phyloP scores from a whole-genome alignment of 2,797 vertebrate species.

The Gastrophryne carolinensis region DNA sequence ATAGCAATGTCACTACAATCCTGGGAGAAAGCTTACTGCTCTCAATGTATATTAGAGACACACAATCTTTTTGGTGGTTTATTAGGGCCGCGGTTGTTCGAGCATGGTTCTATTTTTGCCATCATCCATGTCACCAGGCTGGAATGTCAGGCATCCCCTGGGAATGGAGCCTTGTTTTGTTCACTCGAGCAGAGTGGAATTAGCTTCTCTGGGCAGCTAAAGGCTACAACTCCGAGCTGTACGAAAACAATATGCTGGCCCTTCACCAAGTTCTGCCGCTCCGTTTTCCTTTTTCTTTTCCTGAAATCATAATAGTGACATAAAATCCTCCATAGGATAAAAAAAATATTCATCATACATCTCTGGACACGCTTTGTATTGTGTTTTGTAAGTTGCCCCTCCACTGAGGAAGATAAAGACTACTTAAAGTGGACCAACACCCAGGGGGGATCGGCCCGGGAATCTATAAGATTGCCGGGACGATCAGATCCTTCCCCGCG shows the following conservation, averaged over 20 bases:
- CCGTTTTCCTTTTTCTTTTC: constrained; percentile 24
- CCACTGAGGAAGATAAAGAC: too few relatives aligned
- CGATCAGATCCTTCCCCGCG: too few relatives aligned
- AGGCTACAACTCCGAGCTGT: constrained; percentile 27
- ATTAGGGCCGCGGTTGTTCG: neutral
- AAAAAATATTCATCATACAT: too few relatives aligned
- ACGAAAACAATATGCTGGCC: constrained; percentile 41
- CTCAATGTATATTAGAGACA: too few relatives aligned
- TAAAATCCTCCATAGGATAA: neutral
- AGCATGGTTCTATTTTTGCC: neutral
- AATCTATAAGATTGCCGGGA: too few relatives aligned
- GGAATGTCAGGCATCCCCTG: constrained; percentile 32
- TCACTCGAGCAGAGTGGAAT: neutral
- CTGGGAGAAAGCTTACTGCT: too few relatives aligned
- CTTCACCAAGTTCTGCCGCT: constrained; percentile 7
- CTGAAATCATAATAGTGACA: neutral
- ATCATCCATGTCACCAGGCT: neutral
- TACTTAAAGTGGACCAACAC: too few relatives aligned
- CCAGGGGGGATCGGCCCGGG: too few relatives aligned
- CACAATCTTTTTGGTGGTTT: too few relatives aligned
- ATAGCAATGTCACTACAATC: too few relatives aligned
- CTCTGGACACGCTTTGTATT: too few relatives aligned
- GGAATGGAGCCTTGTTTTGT: constrained; percentile 15
- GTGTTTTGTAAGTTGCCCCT: too few relatives aligned
- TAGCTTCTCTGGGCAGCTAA: neutral